Evolutionary conservation across 2,888 invertebrate species (phyloP).

Genomic region (Metallyticus violacea): DNA sequence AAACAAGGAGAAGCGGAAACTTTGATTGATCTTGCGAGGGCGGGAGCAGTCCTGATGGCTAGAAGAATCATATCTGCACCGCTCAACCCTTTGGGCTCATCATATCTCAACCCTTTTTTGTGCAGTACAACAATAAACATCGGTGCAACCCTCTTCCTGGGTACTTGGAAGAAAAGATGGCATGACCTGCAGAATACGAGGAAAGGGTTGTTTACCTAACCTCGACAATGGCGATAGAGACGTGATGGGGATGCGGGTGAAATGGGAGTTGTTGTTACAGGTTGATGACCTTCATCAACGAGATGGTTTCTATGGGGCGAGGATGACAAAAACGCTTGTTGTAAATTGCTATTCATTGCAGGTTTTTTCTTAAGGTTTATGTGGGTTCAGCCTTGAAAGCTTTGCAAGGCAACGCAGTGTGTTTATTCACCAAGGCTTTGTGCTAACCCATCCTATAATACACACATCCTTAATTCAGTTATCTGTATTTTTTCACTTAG

Average conservation of each 20-base stretch:
- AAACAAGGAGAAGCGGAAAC: not conserved
- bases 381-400: not conserved
- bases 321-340: not conserved
- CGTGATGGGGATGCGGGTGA: not conserved
- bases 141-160: constrained; percentile 1
- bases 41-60: too few relatives aligned
- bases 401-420: not conserved
- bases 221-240: not conserved
- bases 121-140: not conserved
- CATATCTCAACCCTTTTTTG: not conserved
- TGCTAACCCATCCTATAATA: too few relatives aligned
- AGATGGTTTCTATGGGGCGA: too few relatives aligned
- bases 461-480: too few relatives aligned
- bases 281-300: not conserved
- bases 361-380: not conserved
- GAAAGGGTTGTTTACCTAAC: not conserved
- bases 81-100: constrained; percentile 5
- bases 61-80: not conserved
- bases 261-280: not conserved
- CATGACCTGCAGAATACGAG: not conserved
- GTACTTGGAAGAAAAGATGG: not conserved
- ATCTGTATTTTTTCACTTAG: too few relatives aligned
- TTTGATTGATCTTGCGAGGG: not conserved
- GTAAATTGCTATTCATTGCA: not conserved
- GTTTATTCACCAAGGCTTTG: not conserved